A percentile compares a stretch with the other conserved stretches of the same genome.
Conservation (phyloP, 2,113 vertebrate species). For the Dasyornis broadbenti region DNA sequence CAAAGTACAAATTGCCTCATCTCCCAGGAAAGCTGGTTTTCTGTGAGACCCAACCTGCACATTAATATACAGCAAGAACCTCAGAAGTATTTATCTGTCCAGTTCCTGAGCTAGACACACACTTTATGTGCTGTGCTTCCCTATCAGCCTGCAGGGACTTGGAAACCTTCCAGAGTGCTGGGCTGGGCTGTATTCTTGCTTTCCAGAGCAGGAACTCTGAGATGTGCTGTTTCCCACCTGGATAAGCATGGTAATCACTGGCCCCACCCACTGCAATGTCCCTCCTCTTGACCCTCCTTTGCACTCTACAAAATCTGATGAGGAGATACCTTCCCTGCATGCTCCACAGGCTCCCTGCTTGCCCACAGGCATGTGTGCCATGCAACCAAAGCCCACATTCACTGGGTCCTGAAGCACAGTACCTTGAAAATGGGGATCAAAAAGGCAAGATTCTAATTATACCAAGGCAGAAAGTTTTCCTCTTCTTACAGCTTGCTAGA, state of each 20-base stretch:
- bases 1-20: not conserved
- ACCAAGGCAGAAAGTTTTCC: not conserved
- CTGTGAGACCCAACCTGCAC: not conserved
- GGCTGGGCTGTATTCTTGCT: not conserved
- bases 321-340: not conserved
- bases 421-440: not conserved
- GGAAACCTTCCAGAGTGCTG: not conserved
- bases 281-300: accelerated
- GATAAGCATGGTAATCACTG: not conserved
- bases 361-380: not conserved
- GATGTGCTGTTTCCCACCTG: not conserved
- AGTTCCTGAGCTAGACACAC: accelerated
- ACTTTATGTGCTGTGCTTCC: not conserved
- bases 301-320: not conserved
- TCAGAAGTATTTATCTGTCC: not conserved
- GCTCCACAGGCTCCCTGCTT: not conserved
- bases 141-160: not conserved
- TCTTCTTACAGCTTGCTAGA: not conserved
- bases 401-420: not conserved
- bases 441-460: not conserved
- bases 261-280: not conserved
- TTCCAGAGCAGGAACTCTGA: not conserved
- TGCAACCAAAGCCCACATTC: not conserved
- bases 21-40: not conserved
- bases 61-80: not conserved